Base-by-base conservation (phyloP, 1,140 invertebrate genomes). In the Brachionus rubens region DNA sequence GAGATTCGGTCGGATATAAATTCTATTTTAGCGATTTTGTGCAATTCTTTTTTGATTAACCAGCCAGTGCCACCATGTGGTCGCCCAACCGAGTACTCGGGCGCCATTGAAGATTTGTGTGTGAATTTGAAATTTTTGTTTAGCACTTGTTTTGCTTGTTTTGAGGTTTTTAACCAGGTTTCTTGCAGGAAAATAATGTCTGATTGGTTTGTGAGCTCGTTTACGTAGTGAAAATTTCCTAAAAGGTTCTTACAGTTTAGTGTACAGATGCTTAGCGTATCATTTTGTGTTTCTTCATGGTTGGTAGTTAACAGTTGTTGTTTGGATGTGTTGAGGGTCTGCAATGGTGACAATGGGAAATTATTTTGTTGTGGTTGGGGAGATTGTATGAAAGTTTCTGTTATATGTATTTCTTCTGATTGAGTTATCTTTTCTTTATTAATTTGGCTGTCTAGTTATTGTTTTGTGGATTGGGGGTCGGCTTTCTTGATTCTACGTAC, bases 101-200 rank as follows among this genome's bases (percentile, higher is more conserved):
- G 50, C 28, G 50, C 1, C 50, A 54, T 54, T 28, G 50, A 54
- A 3, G 50, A 54, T 54, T 54, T 54, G 26, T 54, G 50, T 30
- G 28, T 24, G 19, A 26, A 54, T 54, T 54, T 54, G 10, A 54
- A 1, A 12, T 12, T 54, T 24, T 54, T 54, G 28, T 54, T 48
- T 48, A 54, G 50, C 28, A 54, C 5, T 30, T 54, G 26, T 28
- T 54, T 54, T 26, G 50, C 26, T 54, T 54, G 50, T 54, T 54
- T 54, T 26, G 26, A 24, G 12, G 1, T 54, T 26, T 54, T 54
- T 54, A 54, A 26, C 50, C 50, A 54, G 14, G 50, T 54, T 54
- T 54, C 50, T 26, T 54, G 50, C 0, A 54, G 1, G 10, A 54
- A 54, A 2, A 54, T 26, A 26, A 54, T 54, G 28, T 54, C 50